phyloP scores from a whole-genome alignment of 2,888 invertebrate species.

The Acanthosepion lycidas region DNA sequence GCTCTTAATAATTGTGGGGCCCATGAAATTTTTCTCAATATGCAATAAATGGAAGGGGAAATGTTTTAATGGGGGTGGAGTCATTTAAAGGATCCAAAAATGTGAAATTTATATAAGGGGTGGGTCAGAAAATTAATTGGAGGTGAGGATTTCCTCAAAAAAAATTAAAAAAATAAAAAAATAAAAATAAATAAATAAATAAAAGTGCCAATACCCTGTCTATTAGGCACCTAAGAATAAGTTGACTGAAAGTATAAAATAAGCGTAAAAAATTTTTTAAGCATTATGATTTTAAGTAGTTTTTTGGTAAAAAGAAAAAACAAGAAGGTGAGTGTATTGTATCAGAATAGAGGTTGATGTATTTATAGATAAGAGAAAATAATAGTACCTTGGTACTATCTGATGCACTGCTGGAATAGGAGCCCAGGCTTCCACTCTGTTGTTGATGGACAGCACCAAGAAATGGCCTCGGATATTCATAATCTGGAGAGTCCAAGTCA shows the following conservation, averaged over 20 bases:
- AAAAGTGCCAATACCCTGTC: too few relatives aligned
- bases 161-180: too few relatives aligned
- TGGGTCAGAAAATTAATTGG: too few relatives aligned
- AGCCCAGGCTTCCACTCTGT: conserved; percentile 73
- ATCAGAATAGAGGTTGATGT: not conserved
- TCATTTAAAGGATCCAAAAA: too few relatives aligned
- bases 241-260: not conserved
- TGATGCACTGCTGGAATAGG: conserved; percentile 75
- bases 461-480: conserved; percentile 81
- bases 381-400: conserved; percentile 68
- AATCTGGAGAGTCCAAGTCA: conserved; percentile 80
- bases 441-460: conserved; percentile 73
- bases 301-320: not conserved
- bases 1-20: too few relatives aligned
- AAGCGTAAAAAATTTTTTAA: not conserved
- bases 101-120: too few relatives aligned
- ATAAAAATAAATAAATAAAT: too few relatives aligned
- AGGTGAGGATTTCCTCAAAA: too few relatives aligned
- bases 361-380: not conserved
- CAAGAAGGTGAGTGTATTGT: not conserved
- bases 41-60: too few relatives aligned
- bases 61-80: too few relatives aligned
- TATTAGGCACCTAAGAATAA: not conserved
- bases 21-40: too few relatives aligned
- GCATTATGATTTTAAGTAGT: not conserved